Conservation (phyloP, 2,888 invertebrate species). For the Drosophila ezoana region DNA sequence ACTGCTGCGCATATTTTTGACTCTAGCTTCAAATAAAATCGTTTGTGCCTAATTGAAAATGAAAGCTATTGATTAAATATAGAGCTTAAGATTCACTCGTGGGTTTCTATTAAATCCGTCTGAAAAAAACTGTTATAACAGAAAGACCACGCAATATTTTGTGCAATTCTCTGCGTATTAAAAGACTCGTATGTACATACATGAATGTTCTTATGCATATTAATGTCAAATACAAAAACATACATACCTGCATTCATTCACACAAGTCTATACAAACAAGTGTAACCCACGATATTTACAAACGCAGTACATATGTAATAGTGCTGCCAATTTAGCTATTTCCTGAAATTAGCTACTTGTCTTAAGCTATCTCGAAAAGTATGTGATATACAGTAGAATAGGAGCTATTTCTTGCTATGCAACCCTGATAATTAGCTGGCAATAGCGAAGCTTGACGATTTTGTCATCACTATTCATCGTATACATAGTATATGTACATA, state of each 20-base stretch:
- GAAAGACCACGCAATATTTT: constrained; percentile 4
- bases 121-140: not conserved
- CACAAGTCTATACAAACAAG: not conserved
- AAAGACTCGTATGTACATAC: not conserved
- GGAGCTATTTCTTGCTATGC: too few relatives aligned
- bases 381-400: too few relatives aligned
- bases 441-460: too few relatives aligned
- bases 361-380: too few relatives aligned
- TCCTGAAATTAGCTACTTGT: too few relatives aligned
- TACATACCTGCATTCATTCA: constrained; percentile 1
- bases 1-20: not conserved
- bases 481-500: too few relatives aligned
- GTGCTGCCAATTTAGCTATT: too few relatives aligned
- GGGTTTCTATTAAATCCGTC: not conserved
- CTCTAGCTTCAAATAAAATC: not conserved
- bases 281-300: constrained; percentile 15
- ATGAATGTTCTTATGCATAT: not conserved
- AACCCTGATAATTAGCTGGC: too few relatives aligned
- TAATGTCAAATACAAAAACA: not conserved
- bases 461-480: too few relatives aligned
- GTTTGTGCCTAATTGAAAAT: constrained; percentile 16
- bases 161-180: constrained; percentile 1
- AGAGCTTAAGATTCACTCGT: not conserved
- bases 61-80: not conserved
- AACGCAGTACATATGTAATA: not conserved